Conservation (phyloP, 2,113 vertebrate species). For the Callipepla californica region DNA sequence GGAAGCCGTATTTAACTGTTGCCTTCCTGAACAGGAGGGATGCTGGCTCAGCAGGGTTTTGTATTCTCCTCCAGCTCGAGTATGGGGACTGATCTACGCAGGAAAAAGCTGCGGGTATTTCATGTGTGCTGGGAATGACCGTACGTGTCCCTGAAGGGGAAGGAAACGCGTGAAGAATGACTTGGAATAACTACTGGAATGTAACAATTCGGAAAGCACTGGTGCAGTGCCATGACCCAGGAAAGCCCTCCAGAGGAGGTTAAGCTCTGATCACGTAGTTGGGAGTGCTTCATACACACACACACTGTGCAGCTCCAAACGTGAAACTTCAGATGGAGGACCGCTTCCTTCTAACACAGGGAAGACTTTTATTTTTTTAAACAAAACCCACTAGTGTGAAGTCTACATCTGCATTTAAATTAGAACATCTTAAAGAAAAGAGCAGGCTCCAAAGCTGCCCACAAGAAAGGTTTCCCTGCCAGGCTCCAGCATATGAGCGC, state of each 20-base stretch:
- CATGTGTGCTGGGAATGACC: conserved; percentile 39
- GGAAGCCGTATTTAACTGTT: background rate
- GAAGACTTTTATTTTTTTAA: background rate
- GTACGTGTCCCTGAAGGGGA: background rate
- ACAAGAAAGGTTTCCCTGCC: conserved; percentile 65
- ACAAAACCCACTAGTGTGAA: conserved; percentile 66
- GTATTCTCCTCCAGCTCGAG: background rate
- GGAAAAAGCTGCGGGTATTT: conserved; percentile 24
- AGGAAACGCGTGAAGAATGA: conserved; percentile 47
- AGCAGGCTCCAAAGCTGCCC: conserved; percentile 62
- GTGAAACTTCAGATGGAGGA: background rate
- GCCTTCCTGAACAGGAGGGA: background rate
- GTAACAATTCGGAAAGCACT: background rate
- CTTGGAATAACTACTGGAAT: background rate
- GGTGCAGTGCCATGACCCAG: background rate
- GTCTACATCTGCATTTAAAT: conserved; percentile 80
- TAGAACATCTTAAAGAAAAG: conserved; percentile 77
- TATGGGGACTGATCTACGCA: conserved; percentile 17
- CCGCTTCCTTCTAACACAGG: conserved; percentile 47
- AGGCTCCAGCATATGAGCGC: conserved; percentile 55
- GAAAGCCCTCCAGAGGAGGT: background rate
- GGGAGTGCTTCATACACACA: background rate
- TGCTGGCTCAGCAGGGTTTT: conserved; percentile 57
- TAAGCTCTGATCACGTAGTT: background rate
- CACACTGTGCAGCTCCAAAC: background rate